Evolutionary conservation across 2,888 invertebrate species (phyloP).

Genomic region (Erebia ligea): DNA sequence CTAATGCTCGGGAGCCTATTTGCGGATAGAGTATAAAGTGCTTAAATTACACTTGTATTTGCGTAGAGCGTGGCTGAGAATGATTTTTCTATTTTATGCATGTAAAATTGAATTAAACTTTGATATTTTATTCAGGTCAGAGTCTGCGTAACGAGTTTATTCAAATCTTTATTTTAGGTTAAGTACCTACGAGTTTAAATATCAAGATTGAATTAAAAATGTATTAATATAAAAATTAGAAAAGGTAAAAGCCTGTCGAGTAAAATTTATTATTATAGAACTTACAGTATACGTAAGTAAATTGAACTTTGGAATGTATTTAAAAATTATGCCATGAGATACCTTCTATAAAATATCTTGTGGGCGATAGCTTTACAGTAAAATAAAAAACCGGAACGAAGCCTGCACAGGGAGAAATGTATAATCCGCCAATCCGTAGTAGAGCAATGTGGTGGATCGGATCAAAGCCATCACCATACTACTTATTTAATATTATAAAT

Average conservation of each 20-base stretch:
- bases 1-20: conserved; percentile 40
- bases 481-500: too few relatives aligned
- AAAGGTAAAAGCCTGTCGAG: too few relatives aligned
- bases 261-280: too few relatives aligned
- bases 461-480: background rate
- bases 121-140: background rate
- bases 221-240: background rate
- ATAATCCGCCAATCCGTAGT: background rate
- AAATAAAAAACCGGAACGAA: background rate
- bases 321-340: too few relatives aligned
- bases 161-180: background rate
- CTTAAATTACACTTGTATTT: conserved; percentile 35
- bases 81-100: conserved; percentile 18
- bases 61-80: conserved; percentile 16
- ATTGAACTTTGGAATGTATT: too few relatives aligned
- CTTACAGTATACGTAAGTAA: too few relatives aligned
- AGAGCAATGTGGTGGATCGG: conserved; percentile 1
- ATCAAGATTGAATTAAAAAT: background rate
- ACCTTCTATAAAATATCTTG: too few relatives aligned
- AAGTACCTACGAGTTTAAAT: background rate
- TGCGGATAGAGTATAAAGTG: conserved; percentile 35
- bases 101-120: conserved; percentile 5
- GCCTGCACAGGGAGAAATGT: background rate
- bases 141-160: background rate
- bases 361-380: too few relatives aligned